Evolutionary conservation across 2,113 vertebrate species (phyloP), one percentile per base, ranked within the genome.

Genomic region (Oreochromis tanganicae): DNA sequence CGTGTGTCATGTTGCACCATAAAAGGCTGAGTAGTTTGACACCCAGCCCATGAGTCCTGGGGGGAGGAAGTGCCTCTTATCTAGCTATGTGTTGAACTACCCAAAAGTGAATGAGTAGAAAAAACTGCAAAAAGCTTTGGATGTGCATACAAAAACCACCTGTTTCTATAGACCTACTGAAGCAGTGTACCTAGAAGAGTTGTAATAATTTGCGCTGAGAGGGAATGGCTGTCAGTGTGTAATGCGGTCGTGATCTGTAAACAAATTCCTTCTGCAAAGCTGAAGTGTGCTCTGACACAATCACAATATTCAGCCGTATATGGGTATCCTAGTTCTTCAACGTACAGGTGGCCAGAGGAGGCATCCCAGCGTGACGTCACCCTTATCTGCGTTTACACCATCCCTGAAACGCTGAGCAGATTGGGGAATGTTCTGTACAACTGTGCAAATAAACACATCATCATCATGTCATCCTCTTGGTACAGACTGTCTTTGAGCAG

Each of bases 361-460:
- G 56, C 48, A 19, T 63, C 46, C 29, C 32, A 4, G 34, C 2
- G 10, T 81, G 83, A 91, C 87, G 75, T 90, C 88, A 83, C 75
- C 21, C 56, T 89, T 88, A 79, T 92, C 93, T 82, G 81, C 78
- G 13, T 87, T 92, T 84, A 91, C 87, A 9, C 68, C 46, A 52
- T 52, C 63, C 21, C 36, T 6, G 7, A 86, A 82, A 90, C 36
- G 38, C 66, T 1, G 32, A 48, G 34, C 41, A 83, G 80, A 61
- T 59, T 19, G 29, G 24, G 55, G 89, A 92, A 92, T 81, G 86
- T 88, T 91, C 84, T 63, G 61, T 75, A 56, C 57, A 27, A 57
- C 4, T 8, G 41, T 55, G 56, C 57, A 92, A 90, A 92, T 94
- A 95, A 93, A 95, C 93, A 93, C 16, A 78, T 78, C 73, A 52